A percentile compares a stretch with the other conserved stretches of the same genome.
Conservation (phyloP, 1,140 invertebrate species). For the Hylyphantes graminicola region DNA sequence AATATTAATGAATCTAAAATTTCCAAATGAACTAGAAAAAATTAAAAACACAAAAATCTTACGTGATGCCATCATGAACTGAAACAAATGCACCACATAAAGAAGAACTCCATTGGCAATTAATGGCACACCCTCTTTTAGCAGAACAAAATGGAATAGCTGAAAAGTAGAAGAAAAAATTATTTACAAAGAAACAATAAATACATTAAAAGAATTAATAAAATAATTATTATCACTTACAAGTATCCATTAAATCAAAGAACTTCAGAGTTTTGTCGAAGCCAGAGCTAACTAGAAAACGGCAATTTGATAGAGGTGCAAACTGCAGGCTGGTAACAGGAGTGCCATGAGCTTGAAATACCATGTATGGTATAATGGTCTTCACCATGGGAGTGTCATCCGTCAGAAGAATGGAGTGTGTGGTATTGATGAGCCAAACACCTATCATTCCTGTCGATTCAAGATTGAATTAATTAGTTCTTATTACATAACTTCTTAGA, state of each 20-base stretch:
- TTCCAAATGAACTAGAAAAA: too few species aligned
- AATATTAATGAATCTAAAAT: not conserved
- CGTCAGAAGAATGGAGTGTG: not conserved
- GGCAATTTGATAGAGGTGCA: constrained; percentile 5
- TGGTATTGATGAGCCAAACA: too few species aligned
- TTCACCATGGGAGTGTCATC: not conserved
- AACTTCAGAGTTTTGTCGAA: constrained; percentile 42
- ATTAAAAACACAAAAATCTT: not conserved
- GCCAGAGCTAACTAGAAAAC: constrained; percentile 31
- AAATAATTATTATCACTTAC: constrained; percentile 23
- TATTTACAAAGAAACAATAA: not conserved
- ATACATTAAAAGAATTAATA: not conserved
- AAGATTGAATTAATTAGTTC: too few species aligned
- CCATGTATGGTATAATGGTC: constrained; percentile 10
- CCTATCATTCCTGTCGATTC: too few species aligned
- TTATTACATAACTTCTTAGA: too few species aligned
- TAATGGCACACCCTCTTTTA: constrained; percentile 16
- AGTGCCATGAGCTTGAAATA: constrained; percentile 32
- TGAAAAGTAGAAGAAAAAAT: not conserved
- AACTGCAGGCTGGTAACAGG: constrained; percentile 23
- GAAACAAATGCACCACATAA: constrained; percentile 22
- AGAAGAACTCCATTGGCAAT: not conserved
- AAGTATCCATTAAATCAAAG: constrained; percentile 14
- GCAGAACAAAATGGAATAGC: constrained; percentile 9
- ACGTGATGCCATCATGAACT: constrained; percentile 12